Conservation (phyloP, 2,888 invertebrate genomes). For the Tholera decimalis region DNA sequence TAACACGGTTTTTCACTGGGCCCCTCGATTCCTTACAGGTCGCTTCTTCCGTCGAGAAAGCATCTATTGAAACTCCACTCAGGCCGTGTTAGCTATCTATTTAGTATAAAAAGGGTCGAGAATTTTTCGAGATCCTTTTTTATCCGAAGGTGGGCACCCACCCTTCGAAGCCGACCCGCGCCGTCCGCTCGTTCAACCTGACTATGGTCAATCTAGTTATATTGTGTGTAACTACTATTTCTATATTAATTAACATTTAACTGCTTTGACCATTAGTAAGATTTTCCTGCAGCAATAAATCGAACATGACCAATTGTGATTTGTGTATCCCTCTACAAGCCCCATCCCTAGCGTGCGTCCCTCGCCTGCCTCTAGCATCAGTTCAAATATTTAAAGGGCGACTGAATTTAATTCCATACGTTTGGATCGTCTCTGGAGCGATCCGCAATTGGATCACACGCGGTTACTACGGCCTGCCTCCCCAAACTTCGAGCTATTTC, state of each 20-base stretch:
- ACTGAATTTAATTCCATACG: conserved; percentile 84
- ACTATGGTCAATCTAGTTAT: conserved; percentile 49
- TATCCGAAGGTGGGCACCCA: conserved; percentile 82
- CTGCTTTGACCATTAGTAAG: conserved; percentile 15
- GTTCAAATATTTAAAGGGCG: conserved; percentile 90
- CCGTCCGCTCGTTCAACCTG: conserved; percentile 54
- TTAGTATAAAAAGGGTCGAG: conserved; percentile 91
- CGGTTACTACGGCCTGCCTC: conserved; percentile 76
- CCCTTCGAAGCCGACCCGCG: conserved; percentile 67
- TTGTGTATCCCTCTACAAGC: conserved; percentile 44
- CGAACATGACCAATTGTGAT: conserved; percentile 60
- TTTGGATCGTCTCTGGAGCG: conserved; percentile 73
- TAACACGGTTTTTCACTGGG: conserved; percentile 79
- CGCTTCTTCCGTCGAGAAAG: conserved; percentile 90
- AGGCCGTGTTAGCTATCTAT: conserved; percentile 91
- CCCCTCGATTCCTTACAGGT: conserved; percentile 90
- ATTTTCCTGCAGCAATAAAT: conserved; percentile 41
- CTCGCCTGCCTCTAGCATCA: conserved; percentile 74
- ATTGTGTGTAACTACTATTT: conserved; percentile 11
- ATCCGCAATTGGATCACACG: conserved; percentile 89
- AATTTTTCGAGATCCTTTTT: conserved; percentile 89
- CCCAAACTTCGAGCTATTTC: conserved; percentile 79
- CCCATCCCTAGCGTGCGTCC: conserved; percentile 42
- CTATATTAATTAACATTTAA: background rate
- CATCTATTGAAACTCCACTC: conserved; percentile 92